Evolutionary conservation across 1,140 invertebrate species (phyloP).

Genomic region (Nasonia giraulti): DNA sequence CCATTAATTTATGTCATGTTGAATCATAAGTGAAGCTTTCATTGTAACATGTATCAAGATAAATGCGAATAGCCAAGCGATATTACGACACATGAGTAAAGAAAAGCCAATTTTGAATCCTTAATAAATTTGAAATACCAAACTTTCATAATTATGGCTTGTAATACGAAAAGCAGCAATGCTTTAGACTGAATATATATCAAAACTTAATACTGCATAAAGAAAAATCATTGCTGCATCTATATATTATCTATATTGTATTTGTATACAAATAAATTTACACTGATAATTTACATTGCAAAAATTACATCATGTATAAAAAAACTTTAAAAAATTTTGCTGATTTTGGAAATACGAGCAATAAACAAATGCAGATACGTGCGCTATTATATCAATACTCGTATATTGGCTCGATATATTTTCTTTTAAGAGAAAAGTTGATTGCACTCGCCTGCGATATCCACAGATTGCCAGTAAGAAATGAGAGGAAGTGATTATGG

Average conservation of each 20-base stretch:
- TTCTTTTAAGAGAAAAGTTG: slow-evolving; percentile 14
- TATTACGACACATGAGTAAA: background rate
- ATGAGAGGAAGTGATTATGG: background rate
- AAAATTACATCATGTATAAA: slow-evolving; percentile 31
- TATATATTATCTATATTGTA: background rate
- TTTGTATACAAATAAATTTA: background rate
- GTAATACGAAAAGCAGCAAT: slow-evolving; percentile 15
- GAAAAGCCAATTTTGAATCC: background rate
- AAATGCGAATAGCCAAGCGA: background rate
- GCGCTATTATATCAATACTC: background rate
- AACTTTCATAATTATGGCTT: background rate
- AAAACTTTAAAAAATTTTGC: slow-evolving; percentile 34
- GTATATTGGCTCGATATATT: background rate
- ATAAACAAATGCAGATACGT: slow-evolving; percentile 4
- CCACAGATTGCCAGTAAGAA: background rate
- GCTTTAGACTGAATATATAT: background rate
- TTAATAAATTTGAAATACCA: background rate
- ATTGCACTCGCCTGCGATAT: slow-evolving; percentile 25
- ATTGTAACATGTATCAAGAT: background rate
- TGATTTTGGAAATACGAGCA: background rate
- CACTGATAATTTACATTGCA: slow-evolving; percentile 16
- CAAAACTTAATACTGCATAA: no score
- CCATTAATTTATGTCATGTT: slow-evolving; percentile 23
- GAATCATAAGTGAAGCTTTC: background rate
- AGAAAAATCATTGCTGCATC: no score